Percentiles rank a stretch among this genome's conserved stretches.
These are phyloP conservation scores for Abramis brama DNA, from an alignment of 2,113 vertebrate species.

Conservation along the genomic window DNA sequence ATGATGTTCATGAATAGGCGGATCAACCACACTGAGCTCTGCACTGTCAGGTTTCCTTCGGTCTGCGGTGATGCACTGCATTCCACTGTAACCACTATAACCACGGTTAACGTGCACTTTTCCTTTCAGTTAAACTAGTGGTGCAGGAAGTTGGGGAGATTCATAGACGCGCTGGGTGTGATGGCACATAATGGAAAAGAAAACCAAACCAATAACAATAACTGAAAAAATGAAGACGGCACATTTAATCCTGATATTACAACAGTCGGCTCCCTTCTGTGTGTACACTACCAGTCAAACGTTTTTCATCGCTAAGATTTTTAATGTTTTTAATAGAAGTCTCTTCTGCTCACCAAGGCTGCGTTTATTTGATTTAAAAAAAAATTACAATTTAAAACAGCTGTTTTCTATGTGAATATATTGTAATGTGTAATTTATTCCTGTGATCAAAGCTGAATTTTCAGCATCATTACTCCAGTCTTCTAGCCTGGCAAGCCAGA, in stretches of 20 bases:
- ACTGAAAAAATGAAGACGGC: not conserved
- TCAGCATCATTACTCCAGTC: too few relatives aligned
- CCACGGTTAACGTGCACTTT: not conserved
- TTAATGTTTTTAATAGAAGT: too few relatives aligned
- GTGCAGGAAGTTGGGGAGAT: too few relatives aligned
- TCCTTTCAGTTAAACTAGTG: not conserved
- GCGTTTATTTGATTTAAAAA: too few relatives aligned
- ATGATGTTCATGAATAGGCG: not conserved
- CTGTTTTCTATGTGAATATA: too few relatives aligned
- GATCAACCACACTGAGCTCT: not conserved
- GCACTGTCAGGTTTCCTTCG: not conserved
- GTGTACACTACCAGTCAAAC: too few relatives aligned
- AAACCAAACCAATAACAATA: not conserved
- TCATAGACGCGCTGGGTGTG: not conserved
- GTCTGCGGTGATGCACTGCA: not conserved
- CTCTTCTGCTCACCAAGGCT: too few relatives aligned
- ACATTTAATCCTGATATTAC: not conserved
- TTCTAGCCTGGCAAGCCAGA: too few relatives aligned
- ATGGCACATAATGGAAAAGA: not conserved
- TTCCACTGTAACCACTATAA: not conserved
- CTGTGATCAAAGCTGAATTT: too few relatives aligned
- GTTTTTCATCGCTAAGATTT: too few relatives aligned
- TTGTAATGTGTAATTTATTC: too few relatives aligned
- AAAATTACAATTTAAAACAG: too few relatives aligned
- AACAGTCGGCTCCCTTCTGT: not conserved